These are phyloP conservation scores for Anolis sagrei DNA, from an alignment of 2,113 vertebrate genomes.

Conservation along the genomic window DNA sequence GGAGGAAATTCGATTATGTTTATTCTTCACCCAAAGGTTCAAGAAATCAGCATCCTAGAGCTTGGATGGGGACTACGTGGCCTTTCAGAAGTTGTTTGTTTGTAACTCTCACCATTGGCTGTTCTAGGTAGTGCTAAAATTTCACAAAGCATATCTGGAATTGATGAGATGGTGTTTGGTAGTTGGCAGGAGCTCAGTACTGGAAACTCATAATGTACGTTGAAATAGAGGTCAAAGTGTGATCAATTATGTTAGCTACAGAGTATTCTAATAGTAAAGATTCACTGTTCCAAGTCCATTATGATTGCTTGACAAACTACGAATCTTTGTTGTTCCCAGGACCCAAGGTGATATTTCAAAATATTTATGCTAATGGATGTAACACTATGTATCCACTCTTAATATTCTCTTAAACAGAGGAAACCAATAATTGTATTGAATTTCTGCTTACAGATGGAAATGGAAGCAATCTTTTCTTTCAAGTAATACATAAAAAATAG, in stretches of 20 bases:
- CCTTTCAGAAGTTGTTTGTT: background rate
- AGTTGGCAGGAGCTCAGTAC: background rate
- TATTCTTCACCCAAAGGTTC: background rate
- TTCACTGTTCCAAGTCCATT: background rate
- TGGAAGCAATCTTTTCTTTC: background rate
- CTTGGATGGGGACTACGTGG: background rate
- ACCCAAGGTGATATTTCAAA: background rate
- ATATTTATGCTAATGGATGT: background rate
- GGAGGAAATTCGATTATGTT: background rate
- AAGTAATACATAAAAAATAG: background rate
- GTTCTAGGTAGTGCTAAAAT: too few relatives aligned
- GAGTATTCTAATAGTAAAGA: background rate
- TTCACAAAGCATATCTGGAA: background rate
- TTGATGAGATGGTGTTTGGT: background rate
- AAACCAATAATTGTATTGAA: background rate
- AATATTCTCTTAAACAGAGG: background rate
- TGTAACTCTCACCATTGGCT: background rate
- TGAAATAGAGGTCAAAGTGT: background rate
- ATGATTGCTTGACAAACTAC: background rate
- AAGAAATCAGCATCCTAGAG: background rate
- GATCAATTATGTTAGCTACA: background rate
- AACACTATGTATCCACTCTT: background rate
- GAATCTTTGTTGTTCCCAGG: background rate
- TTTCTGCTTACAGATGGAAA: background rate
- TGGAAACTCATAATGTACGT: background rate